Conservation (phyloP, 2,888 invertebrate genomes). For the Meteorus cinctellus region DNA sequence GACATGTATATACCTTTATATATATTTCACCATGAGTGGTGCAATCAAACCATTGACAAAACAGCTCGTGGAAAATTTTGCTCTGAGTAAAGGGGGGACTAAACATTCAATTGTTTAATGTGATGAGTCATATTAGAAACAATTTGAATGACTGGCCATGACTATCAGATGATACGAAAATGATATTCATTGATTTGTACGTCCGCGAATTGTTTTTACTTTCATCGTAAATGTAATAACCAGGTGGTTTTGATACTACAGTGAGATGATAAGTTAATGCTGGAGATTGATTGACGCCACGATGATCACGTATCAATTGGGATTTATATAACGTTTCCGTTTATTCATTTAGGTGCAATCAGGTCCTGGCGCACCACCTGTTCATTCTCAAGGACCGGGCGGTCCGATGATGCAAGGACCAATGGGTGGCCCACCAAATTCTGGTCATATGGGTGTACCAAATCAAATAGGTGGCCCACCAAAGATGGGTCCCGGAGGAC, state of each 20-base stretch:
- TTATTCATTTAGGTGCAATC: slow-evolving; percentile 60
- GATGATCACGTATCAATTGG: neutral
- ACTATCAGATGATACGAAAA: neutral
- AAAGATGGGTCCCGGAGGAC: slow-evolving; percentile 56
- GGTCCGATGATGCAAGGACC: slow-evolving; percentile 62
- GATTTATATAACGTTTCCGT: slow-evolving; percentile 13
- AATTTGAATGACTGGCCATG: slow-evolving; percentile 13
- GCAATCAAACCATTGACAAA: slow-evolving; percentile 27
- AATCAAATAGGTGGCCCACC: slow-evolving; percentile 61
- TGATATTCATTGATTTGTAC: neutral
- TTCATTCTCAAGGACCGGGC: slow-evolving; percentile 62
- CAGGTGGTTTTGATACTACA: neutral
- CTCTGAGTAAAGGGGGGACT: neutral
- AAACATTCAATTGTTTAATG: slow-evolving; percentile 4
- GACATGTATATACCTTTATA: neutral
- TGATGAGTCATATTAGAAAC: neutral
- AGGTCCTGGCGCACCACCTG: slow-evolving; percentile 60
- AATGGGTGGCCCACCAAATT: slow-evolving; percentile 62
- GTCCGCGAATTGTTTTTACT: neutral
- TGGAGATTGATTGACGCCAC: neutral
- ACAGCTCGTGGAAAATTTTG: slow-evolving; percentile 24
- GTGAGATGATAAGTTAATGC: neutral
- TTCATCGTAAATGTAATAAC: neutral
- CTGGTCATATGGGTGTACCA: slow-evolving; percentile 58
- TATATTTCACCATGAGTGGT: neutral